These are phyloP conservation scores for Bolinopsis microptera DNA, from an alignment of 37 sponge, comb jelly and placozoan species.

Conservation along the genomic window DNA sequence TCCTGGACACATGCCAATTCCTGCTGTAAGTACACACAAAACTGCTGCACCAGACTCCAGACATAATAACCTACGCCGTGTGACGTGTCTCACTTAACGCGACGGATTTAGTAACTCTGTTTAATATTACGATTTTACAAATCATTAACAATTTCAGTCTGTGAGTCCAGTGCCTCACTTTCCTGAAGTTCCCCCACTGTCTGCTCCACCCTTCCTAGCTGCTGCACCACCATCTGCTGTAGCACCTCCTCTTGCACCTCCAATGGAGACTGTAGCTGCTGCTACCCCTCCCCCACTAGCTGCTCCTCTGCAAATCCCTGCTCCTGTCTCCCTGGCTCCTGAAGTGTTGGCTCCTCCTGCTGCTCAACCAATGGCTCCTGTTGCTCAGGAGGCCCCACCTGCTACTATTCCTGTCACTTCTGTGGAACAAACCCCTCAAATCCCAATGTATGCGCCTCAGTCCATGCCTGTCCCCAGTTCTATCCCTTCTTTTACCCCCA, in stretches of 20 bases:
- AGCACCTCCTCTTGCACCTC: not conserved
- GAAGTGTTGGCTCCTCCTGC: not conserved
- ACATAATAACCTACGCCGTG: too few species aligned
- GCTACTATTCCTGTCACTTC: slow-evolving; percentile 3
- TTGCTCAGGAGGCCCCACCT: not conserved
- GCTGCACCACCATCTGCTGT: not conserved
- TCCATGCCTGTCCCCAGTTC: not conserved
- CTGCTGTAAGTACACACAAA: not conserved
- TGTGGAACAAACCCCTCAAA: not conserved
- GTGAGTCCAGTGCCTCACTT: not conserved
- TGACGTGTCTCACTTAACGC: too few species aligned
- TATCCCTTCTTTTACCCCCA: slow-evolving; percentile 23
- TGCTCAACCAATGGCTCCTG: not conserved
- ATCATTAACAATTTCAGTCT: not conserved
- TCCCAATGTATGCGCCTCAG: slow-evolving; percentile 36
- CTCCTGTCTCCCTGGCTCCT: not conserved
- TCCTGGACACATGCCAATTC: slow-evolving; percentile 22
- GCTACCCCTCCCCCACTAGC: not conserved
- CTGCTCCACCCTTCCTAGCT: not conserved
- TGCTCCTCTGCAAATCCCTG: not conserved
- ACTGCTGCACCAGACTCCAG: too few species aligned
- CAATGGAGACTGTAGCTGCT: not conserved
- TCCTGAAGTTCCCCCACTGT: slow-evolving; percentile 4
- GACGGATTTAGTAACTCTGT: too few species aligned
- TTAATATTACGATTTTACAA: too few species aligned